These are phyloP conservation scores for Edolisoma coerulescens DNA, from an alignment of 2,113 vertebrate genomes.

Conservation along the genomic window DNA sequence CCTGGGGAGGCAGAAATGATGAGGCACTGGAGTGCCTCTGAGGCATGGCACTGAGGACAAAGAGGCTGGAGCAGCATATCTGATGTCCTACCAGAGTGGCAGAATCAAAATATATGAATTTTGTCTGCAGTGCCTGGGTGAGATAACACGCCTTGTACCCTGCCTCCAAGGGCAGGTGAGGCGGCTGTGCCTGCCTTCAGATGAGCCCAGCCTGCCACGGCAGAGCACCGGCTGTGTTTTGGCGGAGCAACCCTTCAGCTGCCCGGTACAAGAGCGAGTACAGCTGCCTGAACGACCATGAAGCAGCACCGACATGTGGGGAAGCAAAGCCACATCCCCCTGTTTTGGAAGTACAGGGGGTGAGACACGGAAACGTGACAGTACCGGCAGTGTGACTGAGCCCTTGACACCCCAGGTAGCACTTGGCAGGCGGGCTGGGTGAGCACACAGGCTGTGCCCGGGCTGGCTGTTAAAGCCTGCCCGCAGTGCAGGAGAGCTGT, in stretches of 20 bases:
- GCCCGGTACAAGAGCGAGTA: accelerated
- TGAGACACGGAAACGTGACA: neutral
- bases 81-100: neutral
- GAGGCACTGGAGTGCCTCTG: neutral
- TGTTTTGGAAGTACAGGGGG: neutral
- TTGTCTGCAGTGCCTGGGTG: neutral
- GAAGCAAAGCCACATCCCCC: neutral
- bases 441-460: accelerated
- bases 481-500: neutral
- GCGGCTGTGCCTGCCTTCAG: accelerated
- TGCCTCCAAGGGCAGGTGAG: neutral
- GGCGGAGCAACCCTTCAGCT: neutral
- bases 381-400: accelerated
- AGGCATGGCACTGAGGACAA: neutral
- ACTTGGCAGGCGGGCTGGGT: neutral
- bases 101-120: neutral
- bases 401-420: neutral
- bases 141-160: neutral
- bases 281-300: neutral
- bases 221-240: accelerated
- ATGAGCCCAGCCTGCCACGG: accelerated
- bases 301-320: neutral
- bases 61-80: neutral
- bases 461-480: neutral
- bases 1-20: neutral